phyloP scores from a whole-genome alignment of 1,140 invertebrate genomes.

The Bombus waltoni region DNA sequence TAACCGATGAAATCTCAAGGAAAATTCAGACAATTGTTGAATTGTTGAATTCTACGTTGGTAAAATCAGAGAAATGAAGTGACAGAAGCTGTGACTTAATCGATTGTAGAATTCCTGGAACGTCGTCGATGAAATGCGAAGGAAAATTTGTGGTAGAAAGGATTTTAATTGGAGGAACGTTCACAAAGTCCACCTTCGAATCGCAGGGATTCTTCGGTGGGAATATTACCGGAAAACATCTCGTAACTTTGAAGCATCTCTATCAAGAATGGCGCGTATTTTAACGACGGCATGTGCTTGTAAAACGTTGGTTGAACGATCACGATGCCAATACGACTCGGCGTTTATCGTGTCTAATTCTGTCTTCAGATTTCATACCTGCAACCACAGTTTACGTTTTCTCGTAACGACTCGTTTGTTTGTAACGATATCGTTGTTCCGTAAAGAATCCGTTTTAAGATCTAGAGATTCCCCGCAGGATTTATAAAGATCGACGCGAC shows the following conservation, averaged over 20 bases:
- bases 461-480: background rate
- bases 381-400: background rate
- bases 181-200: background rate
- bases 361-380: background rate
- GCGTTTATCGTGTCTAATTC: conserved; percentile 10
- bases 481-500: background rate
- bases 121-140: background rate
- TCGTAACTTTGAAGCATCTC: conserved; percentile 18
- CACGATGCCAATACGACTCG: background rate
- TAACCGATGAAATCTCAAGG: background rate
- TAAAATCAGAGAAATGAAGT: background rate
- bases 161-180: conserved; percentile 6
- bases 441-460: background rate
- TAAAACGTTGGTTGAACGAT: background rate
- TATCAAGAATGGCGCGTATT: conserved; percentile 24
- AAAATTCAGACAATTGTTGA: background rate
- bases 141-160: background rate
- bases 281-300: conserved; percentile 17
- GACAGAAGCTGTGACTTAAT: background rate
- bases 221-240: conserved; percentile 12
- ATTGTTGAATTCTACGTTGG: no score
- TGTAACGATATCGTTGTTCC: background rate
- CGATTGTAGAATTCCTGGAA: background rate
- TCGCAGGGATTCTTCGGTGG: background rate
- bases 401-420: background rate